Base-by-base conservation (phyloP, 2,797 vertebrate genomes). In the Streptopelia turtur region DNA sequence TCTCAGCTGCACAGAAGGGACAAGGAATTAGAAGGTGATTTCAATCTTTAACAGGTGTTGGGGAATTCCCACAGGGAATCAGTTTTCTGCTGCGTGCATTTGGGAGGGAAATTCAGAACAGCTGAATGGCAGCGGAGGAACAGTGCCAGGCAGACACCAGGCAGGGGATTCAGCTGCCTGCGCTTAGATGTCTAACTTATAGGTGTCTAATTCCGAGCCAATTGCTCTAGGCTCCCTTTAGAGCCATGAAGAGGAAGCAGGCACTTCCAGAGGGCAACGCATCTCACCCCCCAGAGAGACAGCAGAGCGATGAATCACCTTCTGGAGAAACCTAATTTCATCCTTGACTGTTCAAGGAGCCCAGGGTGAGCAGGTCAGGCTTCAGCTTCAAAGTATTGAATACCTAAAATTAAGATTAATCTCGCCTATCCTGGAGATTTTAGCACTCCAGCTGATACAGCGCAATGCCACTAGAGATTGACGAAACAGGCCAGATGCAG, bases 221-320 rank as follows among this genome's bases (percentile, higher is more conserved):
- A 63, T 49, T 69, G 89, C 93, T 94, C 9, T 82, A 89, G 96
- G 95, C 96, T 95, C 55, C 78, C 92, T 92, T 87, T 72, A 2
- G 25, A 95, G 90, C 66, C 90, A 30, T 2, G 14, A 76, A 94
- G 77, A 90, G 83, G 80, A 93, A 93, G 88, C 80, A 72, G 88
- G 88, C 16, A 1, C 93, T 92, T 95, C 95, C 95, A 95, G 92
- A 95, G 96, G 95, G 90, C 93, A 89, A 90, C 5, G 66, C 93
- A 20, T 21, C 89, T 94, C 65, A 1, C 68, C 95, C 81, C 76
- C 2, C 0, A 79, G 86, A 87, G 0, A 76, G 80, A 43, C 4
- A 5, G 91, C 60, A 39, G 77, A 16, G 91, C 47, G 59, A 74
- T 96, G 88, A 94, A 93, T 95, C 95, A 92, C 70, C 90, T 84